These are phyloP conservation scores for Ylistrum balloti DNA, from an alignment of 1,140 invertebrate genomes.

Conservation along the genomic window DNA sequence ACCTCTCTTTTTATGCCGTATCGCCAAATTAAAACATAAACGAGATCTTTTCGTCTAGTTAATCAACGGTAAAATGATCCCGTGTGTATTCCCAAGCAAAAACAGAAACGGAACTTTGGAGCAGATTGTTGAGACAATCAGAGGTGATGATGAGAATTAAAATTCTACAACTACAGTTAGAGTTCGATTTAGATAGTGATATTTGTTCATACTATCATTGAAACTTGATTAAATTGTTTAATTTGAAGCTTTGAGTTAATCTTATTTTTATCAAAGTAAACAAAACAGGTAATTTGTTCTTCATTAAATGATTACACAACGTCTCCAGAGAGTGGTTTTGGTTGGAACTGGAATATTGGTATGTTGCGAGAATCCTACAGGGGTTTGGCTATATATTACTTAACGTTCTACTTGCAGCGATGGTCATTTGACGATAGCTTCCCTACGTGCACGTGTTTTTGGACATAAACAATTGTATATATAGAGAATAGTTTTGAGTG, in stretches of 20 bases:
- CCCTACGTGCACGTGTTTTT: too few relatives aligned
- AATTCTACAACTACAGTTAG: background rate
- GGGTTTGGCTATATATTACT: too few relatives aligned
- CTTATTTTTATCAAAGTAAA: background rate
- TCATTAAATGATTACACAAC: background rate
- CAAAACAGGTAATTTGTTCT: background rate
- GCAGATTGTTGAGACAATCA: background rate
- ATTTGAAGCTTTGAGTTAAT: background rate
- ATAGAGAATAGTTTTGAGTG: too few relatives aligned
- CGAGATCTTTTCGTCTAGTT: background rate
- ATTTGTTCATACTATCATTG: background rate
- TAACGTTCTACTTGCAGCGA: too few relatives aligned
- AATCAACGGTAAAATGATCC: slow-evolving; percentile 18
- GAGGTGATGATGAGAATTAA: background rate
- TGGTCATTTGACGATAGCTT: too few relatives aligned
- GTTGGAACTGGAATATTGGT: too few relatives aligned
- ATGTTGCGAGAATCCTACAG: too few relatives aligned
- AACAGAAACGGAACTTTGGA: background rate
- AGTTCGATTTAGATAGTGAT: background rate
- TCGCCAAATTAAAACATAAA: slow-evolving; percentile 34
- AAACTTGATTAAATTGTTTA: background rate
- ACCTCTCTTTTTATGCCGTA: background rate
- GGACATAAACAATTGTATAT: too few relatives aligned
- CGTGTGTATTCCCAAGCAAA: background rate
- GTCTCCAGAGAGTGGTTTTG: too few relatives aligned